These are phyloP conservation scores for Pseudomyrmex sp. DNA, from an alignment of 1,140 invertebrate species.

Conservation along the genomic window DNA sequence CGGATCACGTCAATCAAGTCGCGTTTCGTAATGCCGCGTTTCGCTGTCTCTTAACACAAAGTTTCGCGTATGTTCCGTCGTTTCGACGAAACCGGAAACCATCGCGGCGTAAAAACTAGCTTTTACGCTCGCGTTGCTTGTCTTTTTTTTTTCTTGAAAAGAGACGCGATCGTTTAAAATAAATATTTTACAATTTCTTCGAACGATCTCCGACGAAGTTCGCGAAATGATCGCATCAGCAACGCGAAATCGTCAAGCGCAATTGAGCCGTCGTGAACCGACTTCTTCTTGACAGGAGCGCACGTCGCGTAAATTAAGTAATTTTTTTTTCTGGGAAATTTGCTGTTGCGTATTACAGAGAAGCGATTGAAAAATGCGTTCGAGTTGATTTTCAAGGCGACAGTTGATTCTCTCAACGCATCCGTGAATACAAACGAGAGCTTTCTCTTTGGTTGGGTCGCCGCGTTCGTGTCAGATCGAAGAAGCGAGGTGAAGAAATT, in stretches of 20 bases:
- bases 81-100: conserved; percentile 9
- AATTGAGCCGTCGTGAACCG: conserved; percentile 26
- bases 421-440: background rate
- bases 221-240: background rate
- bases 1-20: conserved; percentile 81
- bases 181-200: background rate
- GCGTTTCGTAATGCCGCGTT: conserved; percentile 79
- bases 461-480: background rate
- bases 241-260: background rate
- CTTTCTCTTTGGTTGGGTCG: background rate
- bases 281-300: background rate
- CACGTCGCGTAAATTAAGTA: conserved; percentile 13
- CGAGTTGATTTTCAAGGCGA: background rate
- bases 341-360: background rate
- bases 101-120: background rate
- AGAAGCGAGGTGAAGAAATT: background rate
- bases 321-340: background rate
- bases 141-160: background rate
- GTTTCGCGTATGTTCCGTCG: conserved; percentile 21
- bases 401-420: background rate
- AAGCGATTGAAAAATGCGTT: conserved; percentile 5
- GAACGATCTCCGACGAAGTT: conserved; percentile 1
- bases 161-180: background rate
- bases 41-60: conserved; percentile 31
- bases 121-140: background rate